Conservation (phyloP, 1,140 invertebrate genomes). For the Galendromus occidentalis region DNA sequence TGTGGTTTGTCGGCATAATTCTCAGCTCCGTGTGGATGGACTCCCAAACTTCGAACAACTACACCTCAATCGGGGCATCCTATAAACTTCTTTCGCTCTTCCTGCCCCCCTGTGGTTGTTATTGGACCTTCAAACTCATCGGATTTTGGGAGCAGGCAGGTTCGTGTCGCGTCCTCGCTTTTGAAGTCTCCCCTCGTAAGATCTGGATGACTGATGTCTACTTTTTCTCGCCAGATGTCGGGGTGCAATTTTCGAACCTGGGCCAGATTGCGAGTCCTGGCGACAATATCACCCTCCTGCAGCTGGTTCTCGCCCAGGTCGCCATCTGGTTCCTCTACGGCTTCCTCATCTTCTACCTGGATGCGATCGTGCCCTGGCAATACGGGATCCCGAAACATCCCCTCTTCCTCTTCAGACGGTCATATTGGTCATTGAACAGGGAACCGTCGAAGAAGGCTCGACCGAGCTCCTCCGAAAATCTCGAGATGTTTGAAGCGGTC, state of each 20-base stretch:
- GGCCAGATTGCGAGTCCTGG: constrained; percentile 22
- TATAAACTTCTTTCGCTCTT: background rate
- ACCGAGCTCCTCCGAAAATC: background rate
- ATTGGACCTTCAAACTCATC: background rate
- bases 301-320: constrained; percentile 15
- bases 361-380: constrained; percentile 24
- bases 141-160: background rate
- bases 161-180: constrained; percentile 5
- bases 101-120: background rate
- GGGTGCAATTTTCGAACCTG: constrained; percentile 25
- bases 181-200: background rate
- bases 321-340: constrained; percentile 15
- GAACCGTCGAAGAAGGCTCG: background rate
- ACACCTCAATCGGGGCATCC: background rate
- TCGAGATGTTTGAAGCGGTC: background rate
- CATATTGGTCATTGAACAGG: constrained; percentile 27
- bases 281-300: constrained; percentile 24
- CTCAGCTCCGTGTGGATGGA: background rate
- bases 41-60: background rate
- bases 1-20: background rate
- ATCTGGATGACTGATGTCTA: background rate
- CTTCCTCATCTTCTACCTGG: constrained; percentile 23
- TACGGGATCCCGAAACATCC: constrained; percentile 31
- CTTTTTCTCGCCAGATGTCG: constrained; percentile 20
- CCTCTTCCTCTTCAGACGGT: constrained; percentile 27